Base-by-base conservation (phyloP, 1,140 invertebrate genomes). In the Pseudomyrmex dendroicus region DNA sequence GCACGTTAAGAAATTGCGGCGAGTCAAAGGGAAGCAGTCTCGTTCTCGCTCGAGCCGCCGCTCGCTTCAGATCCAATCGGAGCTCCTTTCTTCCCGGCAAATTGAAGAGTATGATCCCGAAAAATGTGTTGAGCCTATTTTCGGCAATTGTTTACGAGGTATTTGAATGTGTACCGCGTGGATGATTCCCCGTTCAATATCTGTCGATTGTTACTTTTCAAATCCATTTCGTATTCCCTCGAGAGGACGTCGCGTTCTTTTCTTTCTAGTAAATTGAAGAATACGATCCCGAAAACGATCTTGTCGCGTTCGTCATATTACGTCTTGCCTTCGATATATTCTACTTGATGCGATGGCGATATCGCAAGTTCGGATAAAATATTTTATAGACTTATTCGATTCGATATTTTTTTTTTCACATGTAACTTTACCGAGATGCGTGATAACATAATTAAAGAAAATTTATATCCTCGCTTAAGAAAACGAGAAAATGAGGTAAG, bases 1-100 rank as follows among this genome's bases (percentile, higher is more conserved):
- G 63, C 50, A 73, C 84, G 84, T 85, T 87, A 85, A 87, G 86
- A 85, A 85, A 87, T 87, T 87, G 74, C 86, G 73, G 74, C 64
- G 64, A 83, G 86, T 85, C 86, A 85, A 87, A 85, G 84, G 64
- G 59, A 87, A 68, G 35, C 35, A 35, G 54, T 56, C 59, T 22
- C 46, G 56, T 72, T n/a, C 35, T 35, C 7, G 66, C 12, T 61
- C 17, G 54, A 22, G 56, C 56, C 12, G 67, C 54, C 54, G 57
- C 59, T 50, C 50, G 59, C 20, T 77, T 35, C 72, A 44, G 76
- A 74, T 67, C 80, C 83, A 54, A 77, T 77, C 72, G 59, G 66
- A 67, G 50, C 46, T 67, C 35, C 22, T 54, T 54, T 73, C 64
- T 52, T 82, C 57, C 35, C 54, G n/a, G 48, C 50, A 80, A 80